These are phyloP conservation scores for Pelecanus crispus DNA, from an alignment of 2,113 vertebrate genomes.

Conservation along the genomic window DNA sequence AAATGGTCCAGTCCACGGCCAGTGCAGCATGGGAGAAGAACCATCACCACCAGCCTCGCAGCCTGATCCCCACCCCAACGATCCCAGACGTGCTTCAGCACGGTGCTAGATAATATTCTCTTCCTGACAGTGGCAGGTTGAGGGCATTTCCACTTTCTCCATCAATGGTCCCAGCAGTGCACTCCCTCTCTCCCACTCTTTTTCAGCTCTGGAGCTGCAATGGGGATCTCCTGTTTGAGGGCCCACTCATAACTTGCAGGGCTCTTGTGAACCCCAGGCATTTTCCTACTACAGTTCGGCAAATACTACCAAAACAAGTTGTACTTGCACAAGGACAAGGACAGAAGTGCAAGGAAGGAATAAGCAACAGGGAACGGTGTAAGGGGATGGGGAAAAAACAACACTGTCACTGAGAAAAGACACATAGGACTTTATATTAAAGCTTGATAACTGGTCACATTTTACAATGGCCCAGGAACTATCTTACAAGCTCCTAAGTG, in stretches of 20 bases:
- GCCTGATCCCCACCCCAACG: not conserved
- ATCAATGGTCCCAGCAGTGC: accelerated
- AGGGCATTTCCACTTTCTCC: not conserved
- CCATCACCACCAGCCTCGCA: accelerated
- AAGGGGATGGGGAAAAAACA: not conserved
- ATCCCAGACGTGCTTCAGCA: not conserved
- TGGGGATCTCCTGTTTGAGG: not conserved
- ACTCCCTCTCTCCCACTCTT: not conserved
- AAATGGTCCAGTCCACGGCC: not conserved
- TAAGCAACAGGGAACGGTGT: not conserved
- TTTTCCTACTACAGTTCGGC: not conserved
- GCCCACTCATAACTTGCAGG: not conserved
- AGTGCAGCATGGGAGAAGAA: not conserved
- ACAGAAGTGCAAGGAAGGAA: not conserved
- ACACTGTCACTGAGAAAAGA: not conserved
- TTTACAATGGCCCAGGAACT: not conserved
- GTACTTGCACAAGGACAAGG: not conserved
- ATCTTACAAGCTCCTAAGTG: not conserved
- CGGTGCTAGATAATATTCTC: accelerated
- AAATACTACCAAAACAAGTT: not conserved
- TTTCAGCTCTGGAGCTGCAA: not conserved
- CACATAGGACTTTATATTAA: not conserved
- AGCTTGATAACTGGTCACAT: not conserved
- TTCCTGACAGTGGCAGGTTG: not conserved
- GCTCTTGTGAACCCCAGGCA: not conserved